These are phyloP conservation scores for Acromyrmex echinatior DNA, from an alignment of 1,140 invertebrate genomes.

Conservation along the genomic window DNA sequence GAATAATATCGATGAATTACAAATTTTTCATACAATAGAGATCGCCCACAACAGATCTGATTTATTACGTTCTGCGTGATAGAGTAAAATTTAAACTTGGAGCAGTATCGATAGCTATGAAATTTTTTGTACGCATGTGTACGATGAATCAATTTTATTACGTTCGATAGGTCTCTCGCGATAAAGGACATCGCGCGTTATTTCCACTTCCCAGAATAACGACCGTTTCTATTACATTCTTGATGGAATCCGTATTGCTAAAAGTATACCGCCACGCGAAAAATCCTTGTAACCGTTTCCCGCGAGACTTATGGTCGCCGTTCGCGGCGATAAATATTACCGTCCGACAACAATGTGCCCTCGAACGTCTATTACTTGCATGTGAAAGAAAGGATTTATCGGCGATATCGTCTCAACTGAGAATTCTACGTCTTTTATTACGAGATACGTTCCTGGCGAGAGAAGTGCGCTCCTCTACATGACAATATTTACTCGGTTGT, in stretches of 20 bases:
- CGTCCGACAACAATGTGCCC: constrained; percentile 64
- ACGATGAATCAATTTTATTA: constrained; percentile 57
- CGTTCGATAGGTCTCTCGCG: constrained; percentile 20
- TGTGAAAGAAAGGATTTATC: constrained; percentile 69
- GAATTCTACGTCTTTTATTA: constrained; percentile 60
- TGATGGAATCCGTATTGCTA: constrained; percentile 59
- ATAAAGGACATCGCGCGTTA: constrained; percentile 34
- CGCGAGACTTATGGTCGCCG: constrained; percentile 44
- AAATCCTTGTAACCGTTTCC: constrained; percentile 72
- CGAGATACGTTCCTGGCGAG: constrained; percentile 18
- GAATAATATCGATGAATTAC: neutral
- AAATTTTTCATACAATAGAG: constrained; percentile 5
- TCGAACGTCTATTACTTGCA: constrained; percentile 57
- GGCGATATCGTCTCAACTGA: constrained; percentile 54
- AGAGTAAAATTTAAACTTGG: constrained; percentile 44
- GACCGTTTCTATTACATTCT: constrained; percentile 39
- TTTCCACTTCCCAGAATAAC: constrained; percentile 45
- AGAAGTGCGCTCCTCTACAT: neutral
- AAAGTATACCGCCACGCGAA: constrained; percentile 42
- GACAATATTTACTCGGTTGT: constrained; percentile 58
- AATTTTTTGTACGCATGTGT: constrained; percentile 7
- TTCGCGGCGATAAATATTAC: constrained; percentile 67
- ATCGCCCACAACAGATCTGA: neutral
- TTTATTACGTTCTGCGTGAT: constrained; percentile 27
- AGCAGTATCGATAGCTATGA: constrained; percentile 4